Evolutionary conservation across 2,888 invertebrate species (phyloP), one percentile per base, ranked within the genome.

Genomic region (Lepidocyrtoides sp.): DNA sequence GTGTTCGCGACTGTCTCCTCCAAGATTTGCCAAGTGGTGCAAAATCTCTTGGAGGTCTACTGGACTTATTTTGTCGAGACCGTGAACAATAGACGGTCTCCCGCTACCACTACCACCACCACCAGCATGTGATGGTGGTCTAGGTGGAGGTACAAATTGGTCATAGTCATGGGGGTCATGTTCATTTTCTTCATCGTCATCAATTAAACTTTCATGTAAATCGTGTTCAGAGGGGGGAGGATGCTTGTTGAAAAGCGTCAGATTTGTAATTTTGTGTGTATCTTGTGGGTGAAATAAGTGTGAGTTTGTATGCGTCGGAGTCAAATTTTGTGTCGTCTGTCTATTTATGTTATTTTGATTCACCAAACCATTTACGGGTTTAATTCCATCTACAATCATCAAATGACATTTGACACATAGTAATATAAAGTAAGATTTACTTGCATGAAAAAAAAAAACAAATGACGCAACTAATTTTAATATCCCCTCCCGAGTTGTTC

Each of bases 31-130:
- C 29, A 94, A 84, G 66, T 94, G 94, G 36, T 93, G 93, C 12
- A 94, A 86, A 20, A 94, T 91, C 63, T 94, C 94, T 85, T 94
- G 93, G 26, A 94, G 89, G 83, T 94, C 93, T 26, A 92, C 87
- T 7, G 93, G 93, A 72, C 93, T 92, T 8, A 94, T 91, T 91
- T 93, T 93, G 89, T 94, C 93, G 26, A 93, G 89, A 26, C 92
- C 91, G n/a, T n/a, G n/a, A 60, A 93, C 89, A 36, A 93, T 69
- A 1, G 92, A 84, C 0, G 94, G 93, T 66, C 93, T n/a, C n/a
- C n/a, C 83, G 63, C 93, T 93, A 14, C 93, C 94, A 26, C 60
- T 41, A 41, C 44, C 82, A 57, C 93, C 93, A 14, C 93, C 93
- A 26, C 60, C 60, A 23, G 54, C 10, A 29, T 44, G 60, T n/a